Percentiles rank a stretch among this genome's conserved stretches.
These are phyloP conservation scores for Chaetops frenatus DNA, from an alignment of 2,113 vertebrate species.

Conservation along the genomic window DNA sequence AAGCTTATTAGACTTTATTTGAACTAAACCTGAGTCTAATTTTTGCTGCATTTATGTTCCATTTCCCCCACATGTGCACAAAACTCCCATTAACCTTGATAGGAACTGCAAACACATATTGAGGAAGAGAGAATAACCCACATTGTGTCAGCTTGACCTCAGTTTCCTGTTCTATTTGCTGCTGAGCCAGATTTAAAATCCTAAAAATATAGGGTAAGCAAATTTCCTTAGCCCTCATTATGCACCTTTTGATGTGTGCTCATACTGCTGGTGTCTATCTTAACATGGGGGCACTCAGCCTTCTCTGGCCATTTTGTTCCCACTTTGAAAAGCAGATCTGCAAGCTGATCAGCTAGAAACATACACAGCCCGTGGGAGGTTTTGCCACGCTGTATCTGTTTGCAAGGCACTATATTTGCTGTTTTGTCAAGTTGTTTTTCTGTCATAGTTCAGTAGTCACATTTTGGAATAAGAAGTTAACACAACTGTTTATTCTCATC, in stretches of 20 bases:
- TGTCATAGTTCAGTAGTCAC: neutral
- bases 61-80: conserved; percentile 3
- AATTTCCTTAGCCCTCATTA: conserved; percentile 18
- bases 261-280: neutral
- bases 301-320: neutral
- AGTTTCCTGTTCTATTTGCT: conserved; percentile 34
- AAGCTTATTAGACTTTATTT: conserved; percentile 26
- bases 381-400: neutral
- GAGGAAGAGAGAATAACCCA: conserved; percentile 42
- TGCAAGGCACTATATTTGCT: neutral
- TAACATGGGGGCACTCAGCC: neutral
- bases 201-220: conserved; percentile 27
- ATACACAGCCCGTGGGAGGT: neutral
- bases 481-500: neutral
- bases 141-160: conserved; percentile 32
- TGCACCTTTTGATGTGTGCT: neutral
- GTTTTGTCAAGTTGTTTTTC: neutral
- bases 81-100: conserved; percentile 30
- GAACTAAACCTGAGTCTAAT: conserved; percentile 28
- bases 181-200: conserved; percentile 30
- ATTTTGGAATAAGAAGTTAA: neutral
- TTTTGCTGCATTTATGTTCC: conserved; percentile 19
- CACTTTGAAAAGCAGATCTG: neutral
- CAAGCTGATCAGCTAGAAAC: neutral
- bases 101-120: conserved; percentile 22